Conservation (phyloP, 2,113 vertebrate genomes). For the Mugil cephalus region DNA sequence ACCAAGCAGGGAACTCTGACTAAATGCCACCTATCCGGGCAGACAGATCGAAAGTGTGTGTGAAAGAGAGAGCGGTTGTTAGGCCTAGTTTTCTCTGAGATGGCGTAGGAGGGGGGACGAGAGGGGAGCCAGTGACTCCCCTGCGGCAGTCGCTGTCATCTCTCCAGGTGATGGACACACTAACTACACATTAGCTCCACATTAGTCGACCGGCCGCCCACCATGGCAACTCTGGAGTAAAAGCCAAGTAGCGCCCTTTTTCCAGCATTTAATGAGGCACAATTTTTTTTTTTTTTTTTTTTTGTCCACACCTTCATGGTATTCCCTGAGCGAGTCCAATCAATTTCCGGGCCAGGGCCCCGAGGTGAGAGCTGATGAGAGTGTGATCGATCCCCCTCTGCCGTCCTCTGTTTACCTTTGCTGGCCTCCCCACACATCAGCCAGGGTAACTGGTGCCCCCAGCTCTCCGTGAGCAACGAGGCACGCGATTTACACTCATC, state of each 20-base stretch:
- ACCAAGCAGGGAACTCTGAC: conserved; percentile 82
- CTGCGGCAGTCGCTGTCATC: conserved; percentile 78
- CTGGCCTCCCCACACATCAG: conserved; percentile 52
- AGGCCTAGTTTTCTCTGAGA: conserved; percentile 70
- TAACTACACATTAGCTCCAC: conserved; percentile 77
- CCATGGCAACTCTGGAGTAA: conserved; percentile 61
- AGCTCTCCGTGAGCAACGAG: conserved; percentile 32
- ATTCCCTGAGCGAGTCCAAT: conserved; percentile 64
- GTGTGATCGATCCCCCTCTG: conserved; percentile 80
- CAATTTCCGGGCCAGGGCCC: conserved; percentile 71
- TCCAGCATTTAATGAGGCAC: conserved; percentile 56
- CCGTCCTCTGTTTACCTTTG: conserved; percentile 75
- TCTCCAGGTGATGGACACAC: conserved; percentile 73
- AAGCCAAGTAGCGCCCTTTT: conserved; percentile 50
- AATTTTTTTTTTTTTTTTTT: conserved; percentile 51
- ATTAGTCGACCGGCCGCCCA: conserved; percentile 60
- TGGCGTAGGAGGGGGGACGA: conserved; percentile 45
- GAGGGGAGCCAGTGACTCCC: conserved; percentile 70
- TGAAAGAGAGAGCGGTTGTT: conserved; percentile 70
- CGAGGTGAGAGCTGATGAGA: conserved; percentile 80
- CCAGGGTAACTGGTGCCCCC: conserved; percentile 39
- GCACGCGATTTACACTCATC: conserved; percentile 45
- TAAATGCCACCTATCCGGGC: conserved; percentile 86
- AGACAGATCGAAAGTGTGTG: conserved; percentile 68
- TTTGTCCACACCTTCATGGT: conserved; percentile 57